phyloP scores from a whole-genome alignment of 2,888 invertebrate species.

The Watsonalla cultraria region DNA sequence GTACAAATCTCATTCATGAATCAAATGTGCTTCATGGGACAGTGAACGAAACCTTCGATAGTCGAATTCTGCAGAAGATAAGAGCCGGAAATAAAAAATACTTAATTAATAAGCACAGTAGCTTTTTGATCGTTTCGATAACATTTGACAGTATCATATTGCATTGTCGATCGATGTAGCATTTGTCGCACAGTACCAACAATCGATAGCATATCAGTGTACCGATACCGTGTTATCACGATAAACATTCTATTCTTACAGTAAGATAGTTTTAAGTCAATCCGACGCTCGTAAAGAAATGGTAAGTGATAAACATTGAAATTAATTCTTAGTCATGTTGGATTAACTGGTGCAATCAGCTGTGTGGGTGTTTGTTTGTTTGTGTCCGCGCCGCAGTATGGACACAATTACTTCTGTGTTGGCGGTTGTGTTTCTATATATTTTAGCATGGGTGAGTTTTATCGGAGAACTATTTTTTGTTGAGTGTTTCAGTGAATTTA shows the following conservation, averaged over 20 bases:
- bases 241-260: slow-evolving; percentile 10
- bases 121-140: neutral
- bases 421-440: slow-evolving; percentile 32
- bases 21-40: no score
- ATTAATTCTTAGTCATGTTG: neutral
- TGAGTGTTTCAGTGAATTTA: slow-evolving; percentile 5
- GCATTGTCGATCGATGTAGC: neutral
- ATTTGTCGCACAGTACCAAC: slow-evolving; percentile 1
- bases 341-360: slow-evolving; percentile 1
- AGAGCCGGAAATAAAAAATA: no score
- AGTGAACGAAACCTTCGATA: no score
- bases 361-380: slow-evolving; percentile 14
- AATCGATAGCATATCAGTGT: slow-evolving; percentile 2
- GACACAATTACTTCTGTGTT: slow-evolving; percentile 25
- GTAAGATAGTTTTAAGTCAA: slow-evolving; percentile 42
- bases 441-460: slow-evolving; percentile 39
- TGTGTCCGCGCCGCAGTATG: slow-evolving; percentile 2
- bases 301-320: slow-evolving; percentile 47
- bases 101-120: neutral
- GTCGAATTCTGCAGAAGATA: no score
- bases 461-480: slow-evolving; percentile 1
- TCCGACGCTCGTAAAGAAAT: slow-evolving; percentile 51
- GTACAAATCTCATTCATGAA: no score
- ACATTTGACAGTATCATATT: neutral
- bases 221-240: slow-evolving; percentile 15